Evolutionary conservation across 2,888 invertebrate species (phyloP), one percentile per base, ranked within the genome.

Genomic region (Cryptocephalus primarius): DNA sequence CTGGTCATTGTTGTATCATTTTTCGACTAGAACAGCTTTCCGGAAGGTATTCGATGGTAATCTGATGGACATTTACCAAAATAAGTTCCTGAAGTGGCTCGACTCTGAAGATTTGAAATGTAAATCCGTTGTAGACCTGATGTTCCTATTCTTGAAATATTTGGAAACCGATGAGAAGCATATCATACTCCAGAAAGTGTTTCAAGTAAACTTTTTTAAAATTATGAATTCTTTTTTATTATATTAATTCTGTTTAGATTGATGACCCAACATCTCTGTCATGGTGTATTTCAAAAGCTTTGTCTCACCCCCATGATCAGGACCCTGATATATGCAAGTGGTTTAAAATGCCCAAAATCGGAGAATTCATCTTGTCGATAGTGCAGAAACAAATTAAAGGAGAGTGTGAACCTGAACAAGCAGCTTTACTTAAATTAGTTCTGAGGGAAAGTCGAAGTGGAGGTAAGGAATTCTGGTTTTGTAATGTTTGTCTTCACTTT

Each of bases 71-170:
- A 55, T 69, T 49, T 65, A 61, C 42, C 47, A 55, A 33, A 55
- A 61, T 43, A 48, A 64, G 22, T 55, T 67, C 31, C 62, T 65
- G 14, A 56, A 53, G 1, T 80, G 82, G 79, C 65, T 83, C 43
- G 55, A 67, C 1, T 69, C 70, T 0, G 73, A 75, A 42, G 63
- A 70, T 1, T 74, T 76, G 55, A 69, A 75, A 13, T 73, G 75
- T 36, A 74, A 75, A 51, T 62, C 74, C 33, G 68, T 82, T 2
- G 69, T 83, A 1, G 78, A 82, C 57, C 68, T 86, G 9, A 69
- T 80, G 41, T 85, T 87, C 63, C 70, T 77, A 47, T 60, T 83
- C 42, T 60, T 82, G 48, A 70, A 71, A 33, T 75, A 79, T 52
- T 62, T 83, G 54, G 63, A 67, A 14, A 71, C 74, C 33, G 65